Base-by-base conservation (phyloP, 2,113 vertebrate genomes). In the Tetrax tetrax region DNA sequence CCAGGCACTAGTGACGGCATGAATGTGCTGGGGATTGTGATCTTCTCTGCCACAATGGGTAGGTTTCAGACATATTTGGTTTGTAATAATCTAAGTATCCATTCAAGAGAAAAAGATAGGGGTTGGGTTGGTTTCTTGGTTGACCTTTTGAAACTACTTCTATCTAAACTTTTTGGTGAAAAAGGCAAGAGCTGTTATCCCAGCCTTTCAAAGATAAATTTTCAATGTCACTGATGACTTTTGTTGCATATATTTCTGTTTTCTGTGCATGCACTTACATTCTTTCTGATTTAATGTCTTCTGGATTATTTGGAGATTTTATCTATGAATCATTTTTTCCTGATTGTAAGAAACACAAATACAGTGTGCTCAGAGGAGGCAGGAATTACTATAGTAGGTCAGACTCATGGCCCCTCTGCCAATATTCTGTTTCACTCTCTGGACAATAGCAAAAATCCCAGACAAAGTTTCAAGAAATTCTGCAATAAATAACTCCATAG, bases 31-130 rank as follows among this genome's bases (percentile, higher is more conserved):
- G 99, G 99, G 38, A 99, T 99, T 9, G 99, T 99, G 81, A 99
- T 99, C 94, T 99, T 99, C 97, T 99, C 99, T 8, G 99, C 99
- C 60, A 99, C 99, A 4, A 99, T 99, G 99, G 99, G 99, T 99
- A 96, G n/a, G 98, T 95, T 89, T 63, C 66, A 83, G 48, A 72
- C 38, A 6, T 9, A 4, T 53, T 90, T 92, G n/a, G 2, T 65
- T 75, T 82, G 38, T 33, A 79, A 50, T 37, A 66, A 76, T 38
- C n/a, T 51, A 45, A 60, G 29, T 21, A 37, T 77, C 21, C n/a
- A 33, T 45, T 83, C 33, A 80, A 35, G 9, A 80, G 76, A 37
- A 84, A 47, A 86, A 41, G 5, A 38, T 3, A 50, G 4, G 5
- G 19, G 5, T 41, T 29, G 14, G 8, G 19, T 35, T 47, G n/a